Base-by-base conservation (phyloP, 1,140 invertebrate genomes). In the Metopolophium dirhodum region DNA sequence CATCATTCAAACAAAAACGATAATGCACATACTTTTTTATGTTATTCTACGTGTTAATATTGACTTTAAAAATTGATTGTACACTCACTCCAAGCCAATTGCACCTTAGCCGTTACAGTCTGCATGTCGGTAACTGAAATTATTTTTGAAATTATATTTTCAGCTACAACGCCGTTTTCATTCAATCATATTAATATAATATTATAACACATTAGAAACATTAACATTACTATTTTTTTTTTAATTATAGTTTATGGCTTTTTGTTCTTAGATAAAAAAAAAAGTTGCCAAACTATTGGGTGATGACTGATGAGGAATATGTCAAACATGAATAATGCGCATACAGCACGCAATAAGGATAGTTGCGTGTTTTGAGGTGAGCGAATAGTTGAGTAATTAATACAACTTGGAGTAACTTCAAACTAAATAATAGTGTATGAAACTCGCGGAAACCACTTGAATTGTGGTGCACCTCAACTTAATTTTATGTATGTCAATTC, bases 81-180 rank as follows among this genome's bases (percentile, higher is more conserved):
- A 49, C 90, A 93, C 91, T 93, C 91, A 93, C 91, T 93, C 91
- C 91, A 93, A 3, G 91, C 91, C 49, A 93, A 93, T 54, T 93
- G 91, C 91, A 54, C 91, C 77, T 86, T 93, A 51, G 91, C 47
- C 49, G 91, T 93, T 93, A 93, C 47, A 51, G 91, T 93, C 91
- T 93, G 91, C 91, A 93, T 93, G 91, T 93, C 49, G 77, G 26
- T 83, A 57, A 83, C 90, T 83, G 68, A 83, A 92, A 82, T 49
- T 92, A 37, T 83, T 82, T 83, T n/a, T 49, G 47, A 49, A 26
- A 41, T 90, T 90, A 90, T 45, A 68, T 45, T 61, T 45, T 45
- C 14, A 45, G 26, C 26, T 2, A 87, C 22, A 57, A 41, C 51
- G 35, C 35, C 22, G 49, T 89, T 88, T 54, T 7, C 35, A 37